Conservation (phyloP, 64 coral and sea anemone species). For the Pocillopora damicornis region DNA sequence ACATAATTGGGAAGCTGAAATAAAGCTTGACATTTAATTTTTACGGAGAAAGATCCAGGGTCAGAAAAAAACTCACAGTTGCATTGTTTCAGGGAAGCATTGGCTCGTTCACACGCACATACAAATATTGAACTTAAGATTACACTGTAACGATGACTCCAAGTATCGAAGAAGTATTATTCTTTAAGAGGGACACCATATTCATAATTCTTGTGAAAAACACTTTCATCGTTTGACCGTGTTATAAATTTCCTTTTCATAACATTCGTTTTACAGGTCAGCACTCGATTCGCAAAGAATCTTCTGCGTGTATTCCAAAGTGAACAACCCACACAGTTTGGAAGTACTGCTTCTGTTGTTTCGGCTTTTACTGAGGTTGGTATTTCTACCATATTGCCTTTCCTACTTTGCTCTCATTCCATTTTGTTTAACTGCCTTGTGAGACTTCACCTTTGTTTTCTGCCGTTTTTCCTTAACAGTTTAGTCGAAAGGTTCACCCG, state of each 20-base stretch:
- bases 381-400: not conserved
- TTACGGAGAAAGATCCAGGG: too few relatives aligned
- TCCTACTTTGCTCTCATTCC: not conserved
- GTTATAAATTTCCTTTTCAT: not conserved
- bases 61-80: too few relatives aligned
- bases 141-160: too few relatives aligned
- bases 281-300: slow-evolving; percentile 88
- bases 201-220: too few relatives aligned
- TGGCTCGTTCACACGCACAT: too few relatives aligned
- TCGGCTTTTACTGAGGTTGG: slow-evolving; percentile 90
- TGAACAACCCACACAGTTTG: slow-evolving; percentile 87
- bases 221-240: too few relatives aligned
- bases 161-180: too few relatives aligned
- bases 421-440: not conserved
- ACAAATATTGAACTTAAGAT: too few relatives aligned
- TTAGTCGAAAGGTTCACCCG: slow-evolving; percentile 87
- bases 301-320: slow-evolving; percentile 83
- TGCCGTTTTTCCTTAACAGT: slow-evolving; percentile 40
- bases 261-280: slow-evolving; percentile 54
- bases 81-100: too few relatives aligned
- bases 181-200: too few relatives aligned
- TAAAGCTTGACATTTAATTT: too few relatives aligned
- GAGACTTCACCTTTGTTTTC: not conserved
- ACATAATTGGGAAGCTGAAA: too few relatives aligned
- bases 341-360: slow-evolving; percentile 89